Base-by-base conservation (phyloP, 2,113 vertebrate genomes). In the Sorex araneus region DNA sequence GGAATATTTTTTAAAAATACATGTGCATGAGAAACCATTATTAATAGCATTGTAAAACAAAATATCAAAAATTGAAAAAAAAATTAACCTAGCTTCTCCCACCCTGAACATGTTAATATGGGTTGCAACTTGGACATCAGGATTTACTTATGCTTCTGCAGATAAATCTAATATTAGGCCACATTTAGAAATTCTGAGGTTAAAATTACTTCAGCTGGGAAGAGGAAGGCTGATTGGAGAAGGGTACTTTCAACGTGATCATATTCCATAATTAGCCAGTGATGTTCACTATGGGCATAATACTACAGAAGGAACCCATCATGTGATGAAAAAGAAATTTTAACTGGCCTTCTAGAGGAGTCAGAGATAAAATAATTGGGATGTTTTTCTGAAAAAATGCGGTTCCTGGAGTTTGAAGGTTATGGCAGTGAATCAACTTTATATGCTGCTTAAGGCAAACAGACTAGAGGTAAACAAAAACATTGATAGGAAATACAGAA, bases 321-420 rank as follows among this genome's bases (percentile, higher is more conserved):
- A 28, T 6, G n/a, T 60, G 30, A 32, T 23, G 19, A 45, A 8
- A 50, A 71, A 50, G 28, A 47, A 32, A 47, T 80, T 45, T 80
- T 40, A 76, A 27, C n/a, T 32, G 66, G 21, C 30, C 28, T 83
- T 64, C 4, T 16, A 84, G 43, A 66, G n/a, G 85, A 89, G 23
- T 54, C 21, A 40, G n/a, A 43, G 60, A 40, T 43, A 32, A 11
- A 36, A 34, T 27, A 32, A 13, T 15, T 54, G 21, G 21, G 2
- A 30, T 94, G 28, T 78, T 91, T 63, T 87, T 85, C 40, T 71
- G 75, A 60, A 43, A 64, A 75, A 76, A 84, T 50, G 12, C 63
- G 10, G 21, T 80, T 45, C 10, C 6, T 82, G 16, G 60, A 23
- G n/a, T 93, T 60, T 30, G 12, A 89, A 95, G 30, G 34, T 57